These are phyloP conservation scores for Brassicogethes aeneus DNA, from an alignment of 2,888 invertebrate genomes.

Conservation along the genomic window DNA sequence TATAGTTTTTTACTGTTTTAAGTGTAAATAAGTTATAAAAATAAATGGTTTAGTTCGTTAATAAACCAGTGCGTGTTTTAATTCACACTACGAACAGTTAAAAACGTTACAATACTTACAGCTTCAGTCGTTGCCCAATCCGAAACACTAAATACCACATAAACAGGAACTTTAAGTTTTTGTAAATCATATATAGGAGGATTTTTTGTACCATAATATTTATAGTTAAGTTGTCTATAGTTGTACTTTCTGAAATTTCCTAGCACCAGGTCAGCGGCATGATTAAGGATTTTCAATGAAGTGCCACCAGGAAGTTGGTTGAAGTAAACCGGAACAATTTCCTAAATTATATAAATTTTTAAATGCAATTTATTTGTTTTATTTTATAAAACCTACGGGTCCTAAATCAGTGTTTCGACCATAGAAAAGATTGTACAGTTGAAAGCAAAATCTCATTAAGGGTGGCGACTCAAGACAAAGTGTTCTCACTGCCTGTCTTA, in stretches of 20 bases:
- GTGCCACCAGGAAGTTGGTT: conserved; percentile 36
- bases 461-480: conserved; percentile 31
- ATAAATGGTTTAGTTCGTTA: no score
- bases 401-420: conserved; percentile 32
- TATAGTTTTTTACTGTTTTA: no score
- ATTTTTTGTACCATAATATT: conserved; percentile 41
- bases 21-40: no score
- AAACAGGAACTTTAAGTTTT: conserved; percentile 44
- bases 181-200: conserved; percentile 47
- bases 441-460: conserved; percentile 31
- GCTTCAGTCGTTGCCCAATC: conserved; percentile 50
- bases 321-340: conserved; percentile 34
- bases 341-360: conserved; percentile 26
- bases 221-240: conserved; percentile 41
- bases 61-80: no score
- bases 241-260: conserved; percentile 46
- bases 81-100: no score
- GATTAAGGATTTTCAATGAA: conserved; percentile 32
- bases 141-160: conserved; percentile 47
- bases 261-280: conserved; percentile 30
- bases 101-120: conserved; percentile 37
- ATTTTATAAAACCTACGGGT: conserved; percentile 25
- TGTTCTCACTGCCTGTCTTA: conserved; percentile 20
- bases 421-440: conserved; percentile 32
- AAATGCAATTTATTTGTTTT: background rate